Evolutionary conservation across 2,113 vertebrate genomes (phyloP).

Genomic region (Gallinago jamesoni): DNA sequence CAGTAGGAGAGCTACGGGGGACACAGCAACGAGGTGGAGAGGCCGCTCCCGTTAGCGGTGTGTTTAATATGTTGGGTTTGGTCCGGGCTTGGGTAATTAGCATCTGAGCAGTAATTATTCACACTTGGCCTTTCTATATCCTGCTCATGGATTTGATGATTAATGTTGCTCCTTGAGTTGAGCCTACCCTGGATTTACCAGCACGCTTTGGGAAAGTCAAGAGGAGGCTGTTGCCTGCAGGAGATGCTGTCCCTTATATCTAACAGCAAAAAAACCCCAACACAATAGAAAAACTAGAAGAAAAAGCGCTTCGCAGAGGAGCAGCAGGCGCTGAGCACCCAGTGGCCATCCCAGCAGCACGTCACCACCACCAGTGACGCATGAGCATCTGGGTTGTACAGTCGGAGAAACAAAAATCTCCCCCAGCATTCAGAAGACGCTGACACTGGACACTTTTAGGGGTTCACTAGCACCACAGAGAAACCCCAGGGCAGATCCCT

Average conservation of each 20-base stretch:
- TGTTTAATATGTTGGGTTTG: background rate
- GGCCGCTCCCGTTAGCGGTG: fast-evolving
- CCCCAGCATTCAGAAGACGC: fast-evolving
- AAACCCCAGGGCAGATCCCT: background rate
- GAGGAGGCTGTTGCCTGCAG: background rate
- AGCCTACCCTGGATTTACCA: background rate
- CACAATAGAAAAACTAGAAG: background rate
- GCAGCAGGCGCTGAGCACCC: background rate
- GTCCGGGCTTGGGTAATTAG: conserved; percentile 32
- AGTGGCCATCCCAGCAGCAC: background rate
- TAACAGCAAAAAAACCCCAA: background rate
- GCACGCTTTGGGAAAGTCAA: fast-evolving
- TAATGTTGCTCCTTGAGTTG: background rate
- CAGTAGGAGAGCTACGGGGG: background rate
- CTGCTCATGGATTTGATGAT: conserved; percentile 10
- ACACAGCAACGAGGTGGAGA: fast-evolving
- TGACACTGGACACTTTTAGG: fast-evolving
- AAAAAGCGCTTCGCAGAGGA: background rate
- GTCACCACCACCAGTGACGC: fast-evolving
- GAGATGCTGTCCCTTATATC: background rate
- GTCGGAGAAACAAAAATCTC: background rate
- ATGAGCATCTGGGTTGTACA: fast-evolving
- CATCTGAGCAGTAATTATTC: conserved; percentile 29
- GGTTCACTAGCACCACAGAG: background rate
- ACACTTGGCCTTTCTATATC: conserved; percentile 33